Conservation (phyloP, 53 echinoderm and acorn worm genomes). For the Arbacia lixula region DNA sequence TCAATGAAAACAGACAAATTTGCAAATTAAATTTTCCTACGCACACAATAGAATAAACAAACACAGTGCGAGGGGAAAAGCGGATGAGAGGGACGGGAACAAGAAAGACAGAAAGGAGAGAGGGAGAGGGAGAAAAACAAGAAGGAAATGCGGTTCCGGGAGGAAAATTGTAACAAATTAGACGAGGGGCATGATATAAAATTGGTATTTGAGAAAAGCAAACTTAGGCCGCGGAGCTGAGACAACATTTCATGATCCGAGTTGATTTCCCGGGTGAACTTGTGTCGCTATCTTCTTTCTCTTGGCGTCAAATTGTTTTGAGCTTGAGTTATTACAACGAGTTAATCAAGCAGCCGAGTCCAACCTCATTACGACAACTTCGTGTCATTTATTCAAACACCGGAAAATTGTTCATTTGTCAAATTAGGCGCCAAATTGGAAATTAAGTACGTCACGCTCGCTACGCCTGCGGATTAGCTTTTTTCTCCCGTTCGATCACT, state of each 20-base stretch:
- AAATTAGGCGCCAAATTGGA: conserved; percentile 56
- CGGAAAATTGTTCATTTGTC: conserved; percentile 59
- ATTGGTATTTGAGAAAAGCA: conserved; percentile 51
- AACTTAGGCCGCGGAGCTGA: conserved; percentile 22
- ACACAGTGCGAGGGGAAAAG: conserved; percentile 14
- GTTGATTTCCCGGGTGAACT: conserved; percentile 54
- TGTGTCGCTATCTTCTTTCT: conserved; percentile 28
- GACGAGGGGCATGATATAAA: conserved; percentile 41
- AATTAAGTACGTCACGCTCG: conserved; percentile 54
- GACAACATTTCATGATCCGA: conserved; percentile 46
- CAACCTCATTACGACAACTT: conserved; percentile 50
- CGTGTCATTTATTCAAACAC: conserved; percentile 56
- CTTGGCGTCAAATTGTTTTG: conserved; percentile 41
- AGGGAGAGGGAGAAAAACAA: not conserved
- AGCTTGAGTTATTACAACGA: conserved; percentile 51
- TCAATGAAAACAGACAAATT: conserved; percentile 57
- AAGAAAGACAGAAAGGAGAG: not conserved
- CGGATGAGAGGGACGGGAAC: conserved; percentile 13
- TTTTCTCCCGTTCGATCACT: not conserved
- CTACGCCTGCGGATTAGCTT: conserved; percentile 44
- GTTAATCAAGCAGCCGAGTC: conserved; percentile 54
- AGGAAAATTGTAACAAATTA: conserved; percentile 48
- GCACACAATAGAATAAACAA: conserved; percentile 57
- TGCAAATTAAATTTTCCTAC: conserved; percentile 54
- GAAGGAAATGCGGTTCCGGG: not conserved